Base-by-base conservation (phyloP, 2,888 invertebrate species). In the Cantharis lateralis region DNA sequence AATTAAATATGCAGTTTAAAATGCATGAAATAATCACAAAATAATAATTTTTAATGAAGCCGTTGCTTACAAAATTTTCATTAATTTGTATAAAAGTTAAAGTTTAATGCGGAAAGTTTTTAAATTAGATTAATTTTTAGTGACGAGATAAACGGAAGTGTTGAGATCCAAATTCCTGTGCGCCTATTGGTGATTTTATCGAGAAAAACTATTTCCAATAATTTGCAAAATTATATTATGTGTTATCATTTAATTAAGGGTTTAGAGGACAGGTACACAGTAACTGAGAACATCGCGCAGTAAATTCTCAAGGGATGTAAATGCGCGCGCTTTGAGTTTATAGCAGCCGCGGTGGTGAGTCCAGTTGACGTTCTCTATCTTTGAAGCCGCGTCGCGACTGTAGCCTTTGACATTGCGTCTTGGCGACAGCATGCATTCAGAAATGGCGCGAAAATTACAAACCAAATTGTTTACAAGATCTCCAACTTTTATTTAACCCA, bases 251-350 rank as follows among this genome's bases (percentile, higher is more conserved):
- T 82, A 84, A 84, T 84, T 83, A 84, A 82, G 82, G 82, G 82
- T 83, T 84, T 81, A 81, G 76, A 80, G 82, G 82, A 82, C 80
- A 81, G 82, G 83, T 81, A 82, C 80, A 82, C 82, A 84, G 80
- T 83, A 83, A 83, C 82, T 82, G 78, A 78, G 83, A 83, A 84
- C 81, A 83, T 83, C 82, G 84, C 83, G 81, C 81, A 81, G 82
- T 81, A 80, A 79, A 82, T 80, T 83, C 85, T 84, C 84, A 73
- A 79, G 85, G 83, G 85, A 84, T 82, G 83, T 81, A 83, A 85
- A 82, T 85, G 85, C 85, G 85, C 85, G 84, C 85, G 85, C 84
- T 84, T 84, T 84, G 82, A 81, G 83, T 84, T 83, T 84, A 83
- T 83, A 84, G 82, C 81, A 76, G 79, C 77, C 78, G 81, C 76